Evolutionary conservation across 2,888 invertebrate genomes (phyloP), one percentile per base, ranked within the genome.

Genomic region (Acanthopleura granulata): DNA sequence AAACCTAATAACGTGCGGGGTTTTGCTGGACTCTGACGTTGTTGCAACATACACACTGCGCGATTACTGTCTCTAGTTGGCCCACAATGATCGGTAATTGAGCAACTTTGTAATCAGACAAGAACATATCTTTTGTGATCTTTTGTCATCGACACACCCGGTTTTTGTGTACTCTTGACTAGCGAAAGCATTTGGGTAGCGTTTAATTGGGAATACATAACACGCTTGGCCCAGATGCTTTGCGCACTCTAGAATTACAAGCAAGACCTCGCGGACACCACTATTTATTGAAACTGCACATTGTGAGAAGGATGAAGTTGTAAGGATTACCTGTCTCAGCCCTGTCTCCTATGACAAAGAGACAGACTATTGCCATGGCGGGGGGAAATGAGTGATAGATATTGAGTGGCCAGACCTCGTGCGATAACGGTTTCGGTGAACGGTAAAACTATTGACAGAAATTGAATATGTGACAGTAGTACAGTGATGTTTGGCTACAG

Each of bases 121-220:
- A 66, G 66, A 66, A 66, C 66, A 66, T 66, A 66, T 66, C 66
- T 66, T 66, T 66, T 66, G 66, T 66, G 66, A 66, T 66, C 66
- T 25, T 66, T 66, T 66, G 66, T 66, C 66, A 22, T 22, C 25
- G 22, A 15, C 66, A 66, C 66, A 27, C 22, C 29, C 66, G 4
- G 57, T 12, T 57, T 40, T 66, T 66, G 66, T 66, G 66, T 66
- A 25, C 16, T 27, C 66, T 27, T 16, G 22, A 27, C 66, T 66
- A 66, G 66, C 66, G 66, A 57, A 57, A 57, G 57, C 57, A 57
- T 66, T 66, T 66, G 66, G 25, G 66, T 27, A 66, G 22, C 66
- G 22, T 57, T 57, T 57, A 27, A 66, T 27, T 66, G 29, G 22
- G 29, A 66, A 66, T 22, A 66, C 66, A 66, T 66, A 66, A 27